Evolutionary conservation across 2,888 invertebrate genomes (phyloP).

Genomic region (Conops quadrifasciatus): DNA sequence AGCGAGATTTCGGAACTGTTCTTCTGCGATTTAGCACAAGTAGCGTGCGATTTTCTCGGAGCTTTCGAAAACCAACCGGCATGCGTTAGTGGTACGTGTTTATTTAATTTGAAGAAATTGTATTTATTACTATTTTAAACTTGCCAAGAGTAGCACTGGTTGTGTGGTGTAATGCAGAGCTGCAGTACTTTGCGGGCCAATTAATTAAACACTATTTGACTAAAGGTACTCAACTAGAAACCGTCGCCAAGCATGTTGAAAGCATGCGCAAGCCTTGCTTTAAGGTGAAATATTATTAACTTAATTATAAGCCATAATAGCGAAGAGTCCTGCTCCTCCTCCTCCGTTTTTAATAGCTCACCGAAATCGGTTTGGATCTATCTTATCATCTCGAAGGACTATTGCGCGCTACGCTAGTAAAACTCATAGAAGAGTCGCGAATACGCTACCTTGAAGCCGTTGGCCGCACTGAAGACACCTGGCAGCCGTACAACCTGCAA

Average conservation of each 20-base stretch:
- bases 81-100: constrained; percentile 73
- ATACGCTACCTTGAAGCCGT: constrained; percentile 61
- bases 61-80: constrained; percentile 82
- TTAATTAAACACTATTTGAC: constrained; percentile 89
- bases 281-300: constrained; percentile 46
- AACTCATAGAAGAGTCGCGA: constrained; percentile 63
- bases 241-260: constrained; percentile 86
- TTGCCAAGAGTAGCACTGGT: constrained; percentile 72
- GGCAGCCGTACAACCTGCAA: constrained; percentile 65
- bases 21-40: constrained; percentile 75
- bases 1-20: constrained; percentile 71
- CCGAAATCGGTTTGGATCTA: constrained; percentile 84
- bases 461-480: constrained; percentile 63
- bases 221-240: constrained; percentile 84
- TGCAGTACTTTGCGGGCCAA: constrained; percentile 81
- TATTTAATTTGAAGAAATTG: too few species aligned
- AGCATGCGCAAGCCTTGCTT: constrained; percentile 72
- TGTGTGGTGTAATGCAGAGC: constrained; percentile 89
- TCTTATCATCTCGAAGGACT: constrained; percentile 90
- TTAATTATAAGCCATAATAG: background rate
- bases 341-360: constrained; percentile 58
- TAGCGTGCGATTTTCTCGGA: constrained; percentile 77
- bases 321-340: background rate
- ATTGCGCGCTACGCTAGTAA: constrained; percentile 73
- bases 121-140: constrained; percentile 6